A percentile compares a stretch with the other conserved stretches of the same genome.
phyloP scores from a whole-genome alignment of 2,113 vertebrate species.

The Melanostigma gelatinosum region DNA sequence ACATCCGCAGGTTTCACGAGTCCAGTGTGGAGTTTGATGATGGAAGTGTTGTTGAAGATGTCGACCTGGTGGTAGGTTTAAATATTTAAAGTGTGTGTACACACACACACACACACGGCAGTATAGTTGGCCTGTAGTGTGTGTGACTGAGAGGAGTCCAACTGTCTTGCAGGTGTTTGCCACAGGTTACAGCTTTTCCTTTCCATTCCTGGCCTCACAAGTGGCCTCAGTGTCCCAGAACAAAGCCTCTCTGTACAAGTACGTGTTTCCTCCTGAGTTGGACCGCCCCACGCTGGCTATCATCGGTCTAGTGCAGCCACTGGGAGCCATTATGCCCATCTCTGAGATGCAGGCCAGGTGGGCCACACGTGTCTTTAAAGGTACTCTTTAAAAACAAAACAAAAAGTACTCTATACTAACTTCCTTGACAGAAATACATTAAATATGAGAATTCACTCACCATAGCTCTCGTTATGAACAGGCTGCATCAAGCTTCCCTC shows the following conservation, averaged over 20 bases:
- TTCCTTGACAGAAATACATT: not conserved
- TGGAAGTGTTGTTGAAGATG: conserved; percentile 83
- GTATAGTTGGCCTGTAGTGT: not conserved
- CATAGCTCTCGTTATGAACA: conserved; percentile 48
- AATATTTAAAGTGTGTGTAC: no score
- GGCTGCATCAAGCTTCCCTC: conserved; percentile 83
- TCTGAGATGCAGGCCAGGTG: conserved; percentile 92
- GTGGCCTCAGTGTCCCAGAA: conserved; percentile 84
- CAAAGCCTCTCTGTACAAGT: conserved; percentile 88
- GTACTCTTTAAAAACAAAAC: conserved; percentile 38
- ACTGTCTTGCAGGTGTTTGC: conserved; percentile 84
- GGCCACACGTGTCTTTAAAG: conserved; percentile 90
- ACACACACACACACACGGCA: not conserved
- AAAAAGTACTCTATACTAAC: not conserved
- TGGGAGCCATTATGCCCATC: conserved; percentile 93
- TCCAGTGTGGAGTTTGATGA: conserved; percentile 90
- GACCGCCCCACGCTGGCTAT: conserved; percentile 88
- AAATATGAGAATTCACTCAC: not conserved
- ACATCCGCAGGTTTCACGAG: conserved; percentile 85
- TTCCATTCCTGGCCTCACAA: conserved; percentile 86
- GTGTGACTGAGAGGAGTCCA: not conserved
- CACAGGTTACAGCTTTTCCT: conserved; percentile 92
- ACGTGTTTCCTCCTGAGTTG: conserved; percentile 85
- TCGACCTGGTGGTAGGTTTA: conserved; percentile 83
- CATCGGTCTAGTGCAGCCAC: conserved; percentile 90